phyloP scores from a whole-genome alignment of 2,797 vertebrate genomes.

The Graptemys geographica region DNA sequence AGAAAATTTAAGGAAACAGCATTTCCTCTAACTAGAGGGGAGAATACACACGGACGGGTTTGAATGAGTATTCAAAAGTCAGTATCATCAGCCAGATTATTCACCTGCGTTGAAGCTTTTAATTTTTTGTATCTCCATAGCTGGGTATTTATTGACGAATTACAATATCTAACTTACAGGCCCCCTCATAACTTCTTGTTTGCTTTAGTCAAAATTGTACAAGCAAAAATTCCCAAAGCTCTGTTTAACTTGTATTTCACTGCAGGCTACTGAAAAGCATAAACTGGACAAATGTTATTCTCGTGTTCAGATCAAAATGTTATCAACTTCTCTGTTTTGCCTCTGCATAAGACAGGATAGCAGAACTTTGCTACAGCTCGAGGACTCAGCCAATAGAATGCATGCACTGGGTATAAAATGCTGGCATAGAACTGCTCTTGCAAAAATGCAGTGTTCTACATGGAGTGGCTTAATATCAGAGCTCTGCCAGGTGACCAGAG shows the following conservation, averaged over 20 bases:
- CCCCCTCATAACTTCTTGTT: neutral
- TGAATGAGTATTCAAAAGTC: neutral
- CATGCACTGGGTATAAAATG: neutral
- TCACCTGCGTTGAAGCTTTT: neutral
- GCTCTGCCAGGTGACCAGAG: neutral
- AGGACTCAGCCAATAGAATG: neutral
- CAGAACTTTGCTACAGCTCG: neutral
- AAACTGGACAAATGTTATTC: accelerated
- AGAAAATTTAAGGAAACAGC: conserved; percentile 65
- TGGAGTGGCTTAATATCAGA: neutral
- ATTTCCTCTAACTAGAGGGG: conserved; percentile 67
- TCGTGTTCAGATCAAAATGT: neutral
- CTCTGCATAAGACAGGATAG: neutral
- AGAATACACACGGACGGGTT: neutral
- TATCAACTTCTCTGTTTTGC: neutral
- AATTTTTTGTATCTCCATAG: neutral
- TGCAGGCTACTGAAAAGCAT: neutral
- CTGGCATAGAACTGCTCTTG: neutral
- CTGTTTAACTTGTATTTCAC: neutral
- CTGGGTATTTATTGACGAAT: neutral
- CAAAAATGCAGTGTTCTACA: neutral
- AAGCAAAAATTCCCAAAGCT: neutral
- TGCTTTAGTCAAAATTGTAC: neutral
- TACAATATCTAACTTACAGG: neutral
- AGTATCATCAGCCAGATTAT: neutral